phyloP scores from a whole-genome alignment of 2,888 invertebrate species.

The Acronicta alni region DNA sequence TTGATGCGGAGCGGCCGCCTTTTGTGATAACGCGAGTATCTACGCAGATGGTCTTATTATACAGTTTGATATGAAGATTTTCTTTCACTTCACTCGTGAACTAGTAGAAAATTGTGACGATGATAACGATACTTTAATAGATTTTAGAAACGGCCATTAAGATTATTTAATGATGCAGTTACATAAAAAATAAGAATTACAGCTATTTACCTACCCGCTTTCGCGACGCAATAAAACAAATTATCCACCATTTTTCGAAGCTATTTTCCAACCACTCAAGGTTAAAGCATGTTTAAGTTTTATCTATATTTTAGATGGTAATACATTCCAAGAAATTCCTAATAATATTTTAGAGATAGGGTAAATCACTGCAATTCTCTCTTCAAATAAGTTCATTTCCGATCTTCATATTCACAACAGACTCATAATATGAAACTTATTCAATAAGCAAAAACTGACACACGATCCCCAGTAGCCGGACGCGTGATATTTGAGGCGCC shows the following conservation, averaged over 20 bases:
- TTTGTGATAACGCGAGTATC: slow-evolving; percentile 60
- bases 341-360: neutral
- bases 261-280: too few relatives aligned
- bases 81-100: neutral
- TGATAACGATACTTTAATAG: neutral
- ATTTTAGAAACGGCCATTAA: too few relatives aligned
- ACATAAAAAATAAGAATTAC: too few relatives aligned
- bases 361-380: neutral
- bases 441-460: slow-evolving; percentile 52
- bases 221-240: too few relatives aligned
- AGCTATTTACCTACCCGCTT: too few relatives aligned
- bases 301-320: neutral
- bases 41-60: slow-evolving; percentile 42
- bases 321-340: neutral
- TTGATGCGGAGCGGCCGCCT: slow-evolving; percentile 75
- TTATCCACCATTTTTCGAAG: too few relatives aligned
- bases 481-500: slow-evolving; percentile 66
- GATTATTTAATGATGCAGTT: too few relatives aligned
- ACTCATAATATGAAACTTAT: slow-evolving; percentile 28
- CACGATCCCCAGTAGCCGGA: slow-evolving; percentile 58
- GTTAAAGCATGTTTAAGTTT: too few relatives aligned
- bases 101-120: neutral
- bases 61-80: slow-evolving; percentile 10
- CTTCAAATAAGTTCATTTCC: neutral
- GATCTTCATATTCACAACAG: slow-evolving; percentile 5